Evolutionary conservation across 2,113 vertebrate species (phyloP), one percentile per base, ranked within the genome.

Genomic region (Grus americana): DNA sequence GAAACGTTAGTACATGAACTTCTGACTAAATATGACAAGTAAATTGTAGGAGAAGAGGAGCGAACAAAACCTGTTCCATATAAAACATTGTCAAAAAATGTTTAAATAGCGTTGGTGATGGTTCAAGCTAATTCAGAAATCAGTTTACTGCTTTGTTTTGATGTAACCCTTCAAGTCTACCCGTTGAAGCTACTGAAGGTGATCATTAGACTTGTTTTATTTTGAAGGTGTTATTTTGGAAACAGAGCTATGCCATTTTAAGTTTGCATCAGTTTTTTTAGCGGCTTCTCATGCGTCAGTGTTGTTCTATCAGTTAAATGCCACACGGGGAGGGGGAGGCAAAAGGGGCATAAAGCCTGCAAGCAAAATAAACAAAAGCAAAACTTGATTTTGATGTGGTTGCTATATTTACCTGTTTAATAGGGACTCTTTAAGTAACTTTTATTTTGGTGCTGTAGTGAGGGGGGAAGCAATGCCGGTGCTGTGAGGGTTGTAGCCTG

Each of bases 111-210:
- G 11, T 3, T 38, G 66, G 42, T 88, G 73, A 85, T 2, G 6
- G 27, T 87, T 93, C 47, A 72, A 10, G n/a, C 27, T 85, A 71
- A 93, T 75, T 84, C 57, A 52, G 4, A 92, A 92, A 68, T 73
- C 54, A 46, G 24, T 91, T 89, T 86, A 46, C 59, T 81, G 86
- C 65, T 91, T 88, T 95, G 62, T 95, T 96, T 90, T 91, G 61
- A 65, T 91, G 66, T 91, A 75, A 91, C 34, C 36, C 42, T 91
- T 94, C 91, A 94, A 49, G 26, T 81, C 29, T 81, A 55, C 23
- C 44, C 7, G 3, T n/a, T 84, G 70, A 74, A 90, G 72, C 66
- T 83, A 20, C 57, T 44, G 47, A 81, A 91, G 83, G 46, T 81
- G 80, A 79, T 91, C 20, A 29, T 96, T 94, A 92, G 70, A 24